Conservation (phyloP, 2,888 invertebrate species). For the Heliconius cydno region DNA sequence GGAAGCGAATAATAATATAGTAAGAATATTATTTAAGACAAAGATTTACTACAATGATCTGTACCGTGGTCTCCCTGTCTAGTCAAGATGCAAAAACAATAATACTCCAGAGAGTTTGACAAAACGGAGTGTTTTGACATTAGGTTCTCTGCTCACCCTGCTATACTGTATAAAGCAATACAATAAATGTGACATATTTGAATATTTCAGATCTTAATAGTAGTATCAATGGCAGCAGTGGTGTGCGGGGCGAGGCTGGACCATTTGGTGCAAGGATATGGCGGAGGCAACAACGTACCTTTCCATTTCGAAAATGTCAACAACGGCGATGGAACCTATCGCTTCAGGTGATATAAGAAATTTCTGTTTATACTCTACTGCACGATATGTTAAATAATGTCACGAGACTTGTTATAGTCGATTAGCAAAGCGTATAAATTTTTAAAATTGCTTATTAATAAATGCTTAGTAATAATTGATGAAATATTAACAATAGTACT, state of each 20-base stretch:
- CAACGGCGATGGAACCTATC: conserved; percentile 86
- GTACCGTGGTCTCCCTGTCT: not conserved
- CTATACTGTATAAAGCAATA: not conserved
- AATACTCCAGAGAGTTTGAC: too few species aligned
- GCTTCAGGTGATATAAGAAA: conserved; percentile 79
- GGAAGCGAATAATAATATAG: not conserved
- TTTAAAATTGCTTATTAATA: too few species aligned
- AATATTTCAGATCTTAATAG: conserved; percentile 59
- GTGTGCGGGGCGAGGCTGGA: conserved; percentile 67
- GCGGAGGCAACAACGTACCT: conserved; percentile 62
- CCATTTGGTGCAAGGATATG: conserved; percentile 65
- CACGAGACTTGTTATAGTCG: not conserved
- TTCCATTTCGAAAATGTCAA: conserved; percentile 84
- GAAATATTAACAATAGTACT: not conserved
- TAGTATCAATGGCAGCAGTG: conserved; percentile 58
- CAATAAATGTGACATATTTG: too few species aligned
- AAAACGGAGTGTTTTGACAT: not conserved
- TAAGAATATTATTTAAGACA: not conserved
- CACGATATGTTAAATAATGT: conserved; percentile 13
- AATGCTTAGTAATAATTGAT: too few species aligned
- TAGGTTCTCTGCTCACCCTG: not conserved
- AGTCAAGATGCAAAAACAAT: not conserved
- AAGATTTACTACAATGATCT: not conserved
- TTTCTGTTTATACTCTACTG: conserved; percentile 32
- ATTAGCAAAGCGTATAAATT: too few species aligned